These are phyloP conservation scores for Petrolisthes cinctipes DNA, from an alignment of 2,888 invertebrate genomes.

Conservation along the genomic window DNA sequence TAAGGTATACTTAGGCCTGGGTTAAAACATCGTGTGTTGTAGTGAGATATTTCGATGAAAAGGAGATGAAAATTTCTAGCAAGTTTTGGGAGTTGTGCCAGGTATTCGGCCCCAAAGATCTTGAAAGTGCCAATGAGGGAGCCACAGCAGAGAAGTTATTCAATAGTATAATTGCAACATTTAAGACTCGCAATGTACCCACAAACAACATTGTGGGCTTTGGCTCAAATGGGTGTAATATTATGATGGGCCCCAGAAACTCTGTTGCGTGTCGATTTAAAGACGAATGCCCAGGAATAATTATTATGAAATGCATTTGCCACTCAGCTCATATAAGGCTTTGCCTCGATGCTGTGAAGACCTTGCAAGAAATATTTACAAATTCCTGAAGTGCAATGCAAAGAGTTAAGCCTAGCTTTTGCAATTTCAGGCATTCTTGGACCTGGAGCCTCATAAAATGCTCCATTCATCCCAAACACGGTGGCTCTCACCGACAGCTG, in stretches of 20 bases:
- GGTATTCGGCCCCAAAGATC: conserved; percentile 4
- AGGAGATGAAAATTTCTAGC: neutral
- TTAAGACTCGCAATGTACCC: conserved; percentile 7
- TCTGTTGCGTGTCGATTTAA: no score
- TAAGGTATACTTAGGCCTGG: no score
- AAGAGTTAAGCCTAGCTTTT: conserved; percentile 66
- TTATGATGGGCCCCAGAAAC: neutral
- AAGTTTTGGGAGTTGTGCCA: conserved; percentile 17
- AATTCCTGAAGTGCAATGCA: conserved; percentile 66
- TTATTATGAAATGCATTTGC: conserved; percentile 24
- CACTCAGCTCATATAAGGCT: no score
- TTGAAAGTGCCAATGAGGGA: neutral
- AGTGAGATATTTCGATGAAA: neutral
- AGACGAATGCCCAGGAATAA: conserved; percentile 9
- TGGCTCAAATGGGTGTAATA: conserved; percentile 4
- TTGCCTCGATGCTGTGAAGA: conserved; percentile 66
- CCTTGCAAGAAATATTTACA: conserved; percentile 67
- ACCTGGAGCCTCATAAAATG: conserved; percentile 66
- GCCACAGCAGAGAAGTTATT: conserved; percentile 3
- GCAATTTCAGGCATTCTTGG: conserved; percentile 66
- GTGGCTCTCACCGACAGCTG: conserved; percentile 66
- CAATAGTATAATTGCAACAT: neutral
- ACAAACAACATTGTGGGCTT: conserved; percentile 24
- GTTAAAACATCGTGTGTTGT: conserved; percentile 14
- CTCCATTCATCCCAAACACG: conserved; percentile 67